Evolutionary conservation across 2,888 invertebrate species (phyloP).

Genomic region (Hypolimnas misippus): DNA sequence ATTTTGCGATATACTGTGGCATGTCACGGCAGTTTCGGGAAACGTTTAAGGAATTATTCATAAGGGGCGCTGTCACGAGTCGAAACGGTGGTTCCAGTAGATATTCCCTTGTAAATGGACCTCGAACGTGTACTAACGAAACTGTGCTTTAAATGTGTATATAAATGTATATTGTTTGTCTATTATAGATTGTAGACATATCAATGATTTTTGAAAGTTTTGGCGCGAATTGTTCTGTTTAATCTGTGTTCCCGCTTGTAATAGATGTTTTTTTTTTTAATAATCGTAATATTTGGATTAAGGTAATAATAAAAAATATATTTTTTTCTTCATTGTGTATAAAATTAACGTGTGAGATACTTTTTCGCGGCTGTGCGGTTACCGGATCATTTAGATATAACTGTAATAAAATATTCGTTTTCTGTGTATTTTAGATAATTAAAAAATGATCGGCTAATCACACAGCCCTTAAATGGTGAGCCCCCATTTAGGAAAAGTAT

Average conservation of each 20-base stretch:
- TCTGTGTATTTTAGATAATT: conserved; percentile 37
- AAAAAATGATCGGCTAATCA: conserved; percentile 58
- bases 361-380: conserved; percentile 64
- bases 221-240: conserved; percentile 21
- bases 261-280: conserved; percentile 11
- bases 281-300: conserved; percentile 28
- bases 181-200: conserved; percentile 51
- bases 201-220: conserved; percentile 44
- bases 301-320: conserved; percentile 11
- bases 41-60: conserved; percentile 94
- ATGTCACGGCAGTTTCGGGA: conserved; percentile 97
- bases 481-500: conserved; percentile 78
- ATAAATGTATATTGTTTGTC: conserved; percentile 43
- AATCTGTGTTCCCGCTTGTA: conserved; percentile 15
- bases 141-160: conserved; percentile 86
- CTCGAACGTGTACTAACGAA: conserved; percentile 92
- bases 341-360: conserved; percentile 47
- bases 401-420: conserved; percentile 21
- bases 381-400: conserved; percentile 60
- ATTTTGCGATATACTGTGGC: conserved; percentile 97
- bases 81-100: conserved; percentile 89
- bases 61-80: conserved; percentile 85
- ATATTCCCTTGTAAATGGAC: conserved; percentile 92
- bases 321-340: neutral
- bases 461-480: conserved; percentile 71